Percentiles rank a stretch among this genome's conserved stretches.
These are phyloP conservation scores for Operophtera brumata DNA, from an alignment of 2,888 invertebrate species.

Conservation along the genomic window DNA sequence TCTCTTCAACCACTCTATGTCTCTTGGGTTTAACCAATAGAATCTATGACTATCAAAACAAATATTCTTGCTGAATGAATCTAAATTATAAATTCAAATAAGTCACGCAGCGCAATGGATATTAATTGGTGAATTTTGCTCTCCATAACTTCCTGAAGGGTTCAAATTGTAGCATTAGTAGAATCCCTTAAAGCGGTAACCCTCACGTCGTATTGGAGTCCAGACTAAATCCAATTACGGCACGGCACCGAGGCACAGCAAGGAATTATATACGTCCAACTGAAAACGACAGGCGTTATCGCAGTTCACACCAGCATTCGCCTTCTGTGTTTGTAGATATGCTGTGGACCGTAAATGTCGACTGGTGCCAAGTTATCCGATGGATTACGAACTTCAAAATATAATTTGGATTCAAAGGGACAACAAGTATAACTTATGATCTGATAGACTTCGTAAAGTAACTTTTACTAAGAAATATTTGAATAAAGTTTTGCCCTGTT, in stretches of 20 bases:
- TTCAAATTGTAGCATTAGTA: constrained; percentile 54
- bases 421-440: too few relatives aligned
- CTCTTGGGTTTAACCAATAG: too few relatives aligned
- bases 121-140: constrained; percentile 38
- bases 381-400: constrained; percentile 12
- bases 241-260: constrained; percentile 37
- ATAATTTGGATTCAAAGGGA: background rate
- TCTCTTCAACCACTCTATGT: too few relatives aligned
- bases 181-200: constrained; percentile 62
- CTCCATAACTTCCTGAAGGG: constrained; percentile 36
- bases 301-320: constrained; percentile 9
- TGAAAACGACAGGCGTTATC: constrained; percentile 30
- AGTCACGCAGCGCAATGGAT: constrained; percentile 31
- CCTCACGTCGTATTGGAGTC: constrained; percentile 67
- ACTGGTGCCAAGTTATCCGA: constrained; percentile 11
- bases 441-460: too few relatives aligned
- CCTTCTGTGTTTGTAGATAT: constrained; percentile 18
- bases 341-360: constrained; percentile 8
- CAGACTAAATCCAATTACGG: constrained; percentile 75
- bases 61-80: constrained; percentile 10
- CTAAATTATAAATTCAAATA: constrained; percentile 24
- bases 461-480: too few relatives aligned
- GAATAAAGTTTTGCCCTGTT: too few relatives aligned
- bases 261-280: constrained; percentile 37
- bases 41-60: too few relatives aligned